phyloP scores from a whole-genome alignment of 1,140 invertebrate species.

The Leptinotarsa defecta region DNA sequence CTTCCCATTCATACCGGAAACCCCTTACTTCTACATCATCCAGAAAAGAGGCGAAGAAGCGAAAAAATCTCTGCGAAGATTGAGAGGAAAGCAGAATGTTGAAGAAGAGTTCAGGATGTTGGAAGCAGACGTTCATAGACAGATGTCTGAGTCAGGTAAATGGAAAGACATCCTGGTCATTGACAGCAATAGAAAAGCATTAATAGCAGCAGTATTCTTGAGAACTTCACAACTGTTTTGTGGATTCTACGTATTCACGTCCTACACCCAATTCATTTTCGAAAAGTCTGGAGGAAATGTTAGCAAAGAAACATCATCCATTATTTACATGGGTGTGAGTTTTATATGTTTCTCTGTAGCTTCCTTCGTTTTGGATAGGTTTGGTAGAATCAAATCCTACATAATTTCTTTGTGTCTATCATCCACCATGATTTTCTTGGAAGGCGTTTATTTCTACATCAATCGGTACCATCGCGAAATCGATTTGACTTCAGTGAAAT shows the following conservation, averaged over 20 bases:
- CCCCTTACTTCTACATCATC: slow-evolving; percentile 48
- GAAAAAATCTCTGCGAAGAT: slow-evolving; percentile 28
- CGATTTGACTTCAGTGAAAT: slow-evolving; percentile 37
- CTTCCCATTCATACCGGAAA: slow-evolving; percentile 50
- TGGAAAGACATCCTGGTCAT: slow-evolving; percentile 46
- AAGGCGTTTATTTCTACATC: slow-evolving; percentile 58
- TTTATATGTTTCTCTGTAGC: slow-evolving; percentile 72
- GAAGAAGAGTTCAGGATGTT: slow-evolving; percentile 40
- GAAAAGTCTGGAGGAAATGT: slow-evolving; percentile 49
- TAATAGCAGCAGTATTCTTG: slow-evolving; percentile 34
- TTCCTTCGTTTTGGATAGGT: slow-evolving; percentile 57
- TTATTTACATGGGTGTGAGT: slow-evolving; percentile 59
- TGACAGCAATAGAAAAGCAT: slow-evolving; percentile 38
- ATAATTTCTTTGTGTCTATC: slow-evolving; percentile 35
- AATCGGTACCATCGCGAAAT: slow-evolving; percentile 30
- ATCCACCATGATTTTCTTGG: slow-evolving; percentile 47
- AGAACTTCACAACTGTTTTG: slow-evolving; percentile 32
- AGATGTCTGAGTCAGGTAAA: slow-evolving; percentile 46
- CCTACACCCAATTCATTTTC: slow-evolving; percentile 51
- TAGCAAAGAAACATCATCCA: slow-evolving; percentile 26
- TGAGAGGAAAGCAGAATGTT: slow-evolving; percentile 37
- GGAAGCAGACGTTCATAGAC: slow-evolving; percentile 38
- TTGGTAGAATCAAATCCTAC: slow-evolving; percentile 39
- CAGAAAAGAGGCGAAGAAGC: slow-evolving; percentile 38
- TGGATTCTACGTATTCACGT: slow-evolving; percentile 32